These are phyloP conservation scores for Cygnus buccinator DNA, from an alignment of 2,113 vertebrate species.

Conservation along the genomic window DNA sequence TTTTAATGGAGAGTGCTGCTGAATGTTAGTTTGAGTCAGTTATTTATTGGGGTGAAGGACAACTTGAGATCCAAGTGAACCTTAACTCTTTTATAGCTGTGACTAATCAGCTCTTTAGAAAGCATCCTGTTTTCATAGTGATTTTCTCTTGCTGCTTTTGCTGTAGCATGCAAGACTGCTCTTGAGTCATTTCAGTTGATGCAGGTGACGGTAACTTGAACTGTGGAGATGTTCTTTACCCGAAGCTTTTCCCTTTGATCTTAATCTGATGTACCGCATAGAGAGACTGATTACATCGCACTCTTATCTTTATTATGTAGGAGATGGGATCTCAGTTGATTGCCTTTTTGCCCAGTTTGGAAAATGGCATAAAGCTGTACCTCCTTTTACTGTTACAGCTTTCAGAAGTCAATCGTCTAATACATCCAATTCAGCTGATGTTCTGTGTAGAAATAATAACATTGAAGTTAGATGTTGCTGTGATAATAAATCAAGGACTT, in stretches of 20 bases:
- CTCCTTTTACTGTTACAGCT: background rate
- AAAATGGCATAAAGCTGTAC: background rate
- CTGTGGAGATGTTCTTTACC: slow-evolving; percentile 57
- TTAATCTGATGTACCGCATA: slow-evolving; percentile 47
- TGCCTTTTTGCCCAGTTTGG: background rate
- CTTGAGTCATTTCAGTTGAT: slow-evolving; percentile 65
- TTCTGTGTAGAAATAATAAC: background rate
- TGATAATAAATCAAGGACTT: background rate
- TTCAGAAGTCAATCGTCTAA: background rate
- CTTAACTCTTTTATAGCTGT: slow-evolving; percentile 60
- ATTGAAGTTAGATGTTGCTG: background rate
- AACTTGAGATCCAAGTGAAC: slow-evolving; percentile 32
- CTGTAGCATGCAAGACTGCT: slow-evolving; percentile 60
- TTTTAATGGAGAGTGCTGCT: slow-evolving; percentile 1
- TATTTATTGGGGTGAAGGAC: slow-evolving; percentile 41
- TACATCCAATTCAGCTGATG: background rate
- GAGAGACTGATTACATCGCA: slow-evolving; percentile 12
- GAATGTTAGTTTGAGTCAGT: slow-evolving; percentile 22
- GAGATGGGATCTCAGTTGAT: slow-evolving; percentile 54
- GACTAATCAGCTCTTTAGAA: slow-evolving; percentile 58
- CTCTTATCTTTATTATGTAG: slow-evolving; percentile 65
- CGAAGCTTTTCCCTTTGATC: slow-evolving; percentile 72
- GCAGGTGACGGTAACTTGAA: slow-evolving; percentile 68
- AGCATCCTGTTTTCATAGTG: slow-evolving; percentile 59
- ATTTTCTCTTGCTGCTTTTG: slow-evolving; percentile 49